Evolutionary conservation across 2,113 vertebrate genomes (phyloP).

Genomic region (Callithrix jacchus): DNA sequence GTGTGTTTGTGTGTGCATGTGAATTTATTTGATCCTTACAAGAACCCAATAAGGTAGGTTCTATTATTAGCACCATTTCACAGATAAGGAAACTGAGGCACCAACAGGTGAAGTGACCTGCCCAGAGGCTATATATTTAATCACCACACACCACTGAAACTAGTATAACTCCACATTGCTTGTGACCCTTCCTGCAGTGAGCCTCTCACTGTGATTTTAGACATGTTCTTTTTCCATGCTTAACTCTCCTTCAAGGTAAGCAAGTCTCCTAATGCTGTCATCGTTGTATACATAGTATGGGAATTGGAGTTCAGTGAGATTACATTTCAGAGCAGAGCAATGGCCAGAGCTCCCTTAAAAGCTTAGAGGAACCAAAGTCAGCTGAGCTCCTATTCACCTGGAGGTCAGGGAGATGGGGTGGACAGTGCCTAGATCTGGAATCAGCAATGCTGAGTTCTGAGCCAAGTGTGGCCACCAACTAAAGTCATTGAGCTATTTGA

Average conservation of each 20-base stretch:
- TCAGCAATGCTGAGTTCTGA: background rate
- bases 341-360: background rate
- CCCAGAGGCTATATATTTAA: background rate
- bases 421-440: background rate
- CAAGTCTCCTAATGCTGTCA: background rate
- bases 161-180: background rate
- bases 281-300: fast-evolving
- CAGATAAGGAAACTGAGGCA: slow-evolving; percentile 12
- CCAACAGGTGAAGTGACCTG: background rate
- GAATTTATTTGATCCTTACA: background rate
- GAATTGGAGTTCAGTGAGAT: background rate
- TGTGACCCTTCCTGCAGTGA: background rate
- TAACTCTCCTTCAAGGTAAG: background rate
- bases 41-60: background rate
- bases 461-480: background rate
- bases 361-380: background rate
- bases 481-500: background rate
- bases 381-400: background rate
- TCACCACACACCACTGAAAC: background rate
- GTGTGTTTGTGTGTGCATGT: background rate
- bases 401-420: background rate
- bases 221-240: background rate
- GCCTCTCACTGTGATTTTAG: background rate
- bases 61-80: background rate
- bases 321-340: background rate